Evolutionary conservation across 2,797 vertebrate species (phyloP).

Genomic region (Falco biarmicus): DNA sequence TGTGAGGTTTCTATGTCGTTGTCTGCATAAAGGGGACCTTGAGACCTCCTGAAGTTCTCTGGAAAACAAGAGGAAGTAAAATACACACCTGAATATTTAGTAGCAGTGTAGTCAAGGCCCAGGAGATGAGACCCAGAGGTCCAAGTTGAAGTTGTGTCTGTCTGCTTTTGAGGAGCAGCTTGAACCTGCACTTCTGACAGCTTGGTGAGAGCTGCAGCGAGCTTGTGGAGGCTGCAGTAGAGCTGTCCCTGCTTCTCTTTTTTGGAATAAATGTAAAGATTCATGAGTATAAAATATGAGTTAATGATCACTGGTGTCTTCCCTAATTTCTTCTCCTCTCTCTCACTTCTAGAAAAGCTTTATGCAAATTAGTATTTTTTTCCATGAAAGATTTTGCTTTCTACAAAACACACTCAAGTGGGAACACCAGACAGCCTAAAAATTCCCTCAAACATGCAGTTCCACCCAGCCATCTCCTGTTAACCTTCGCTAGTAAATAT

Average conservation of each 20-base stretch:
- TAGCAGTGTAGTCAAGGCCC: background rate
- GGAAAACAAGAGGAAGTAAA: constrained; percentile 10
- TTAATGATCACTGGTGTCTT: background rate
- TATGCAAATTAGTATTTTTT: background rate
- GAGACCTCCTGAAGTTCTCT: background rate
- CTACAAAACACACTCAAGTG: background rate
- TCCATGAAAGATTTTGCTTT: background rate
- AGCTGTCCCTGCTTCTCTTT: background rate
- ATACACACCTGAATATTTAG: background rate
- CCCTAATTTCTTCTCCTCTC: background rate
- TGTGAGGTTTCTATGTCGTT: background rate
- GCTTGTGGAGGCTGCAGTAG: background rate
- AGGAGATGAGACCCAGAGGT: background rate
- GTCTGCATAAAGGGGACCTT: background rate
- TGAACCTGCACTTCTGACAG: background rate
- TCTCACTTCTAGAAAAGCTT: background rate
- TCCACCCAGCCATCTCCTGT: background rate
- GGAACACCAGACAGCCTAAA: background rate
- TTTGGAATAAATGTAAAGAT: background rate
- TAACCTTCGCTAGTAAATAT: background rate
- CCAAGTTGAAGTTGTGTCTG: background rate
- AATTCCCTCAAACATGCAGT: background rate
- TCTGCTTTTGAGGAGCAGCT: background rate
- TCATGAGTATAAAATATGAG: background rate
- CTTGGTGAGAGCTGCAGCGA: constrained; percentile 4